A percentile compares a stretch with the other conserved stretches of the same genome.
These are phyloP conservation scores for Amphipyra tragopoginis DNA, from an alignment of 2,888 invertebrate species.

Conservation along the genomic window DNA sequence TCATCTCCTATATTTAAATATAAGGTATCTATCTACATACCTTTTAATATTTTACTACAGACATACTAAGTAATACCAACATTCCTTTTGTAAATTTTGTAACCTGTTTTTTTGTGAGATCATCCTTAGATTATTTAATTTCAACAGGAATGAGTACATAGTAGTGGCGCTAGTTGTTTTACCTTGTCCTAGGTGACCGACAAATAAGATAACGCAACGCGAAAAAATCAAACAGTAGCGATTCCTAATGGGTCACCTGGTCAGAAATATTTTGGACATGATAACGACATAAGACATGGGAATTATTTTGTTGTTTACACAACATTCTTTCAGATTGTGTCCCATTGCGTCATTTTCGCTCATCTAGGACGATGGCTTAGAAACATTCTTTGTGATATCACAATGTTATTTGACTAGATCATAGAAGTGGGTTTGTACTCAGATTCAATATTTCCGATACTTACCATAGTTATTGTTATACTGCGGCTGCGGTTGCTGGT, in stretches of 20 bases:
- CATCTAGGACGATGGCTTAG: conserved; percentile 21
- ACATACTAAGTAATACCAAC: not conserved
- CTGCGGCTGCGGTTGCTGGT: conserved; percentile 80
- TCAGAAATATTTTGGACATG: not conserved
- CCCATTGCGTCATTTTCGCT: conserved; percentile 3
- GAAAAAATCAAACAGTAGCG: not conserved
- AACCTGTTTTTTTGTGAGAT: not conserved
- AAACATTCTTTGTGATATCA: not conserved
- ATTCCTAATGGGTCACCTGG: not conserved
- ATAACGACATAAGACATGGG: not conserved
- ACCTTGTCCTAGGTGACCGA: conserved; percentile 21
- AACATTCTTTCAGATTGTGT: not conserved
- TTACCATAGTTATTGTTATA: conserved; percentile 84
- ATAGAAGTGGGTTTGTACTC: conserved; percentile 3
- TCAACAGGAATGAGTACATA: not conserved
- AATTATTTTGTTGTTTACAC: not conserved
- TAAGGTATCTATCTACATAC: too few relatives aligned
- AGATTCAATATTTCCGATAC: conserved; percentile 61
- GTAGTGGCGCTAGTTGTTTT: not conserved
- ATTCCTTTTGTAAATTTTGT: not conserved
- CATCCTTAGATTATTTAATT: not conserved
- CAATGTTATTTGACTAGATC: conserved; percentile 31
- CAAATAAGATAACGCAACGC: not conserved
- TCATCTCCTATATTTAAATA: conserved; percentile 3
- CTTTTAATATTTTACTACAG: conserved; percentile 5